phyloP scores from a whole-genome alignment of 2,113 vertebrate species.

The Phylloscopus trochilus region DNA sequence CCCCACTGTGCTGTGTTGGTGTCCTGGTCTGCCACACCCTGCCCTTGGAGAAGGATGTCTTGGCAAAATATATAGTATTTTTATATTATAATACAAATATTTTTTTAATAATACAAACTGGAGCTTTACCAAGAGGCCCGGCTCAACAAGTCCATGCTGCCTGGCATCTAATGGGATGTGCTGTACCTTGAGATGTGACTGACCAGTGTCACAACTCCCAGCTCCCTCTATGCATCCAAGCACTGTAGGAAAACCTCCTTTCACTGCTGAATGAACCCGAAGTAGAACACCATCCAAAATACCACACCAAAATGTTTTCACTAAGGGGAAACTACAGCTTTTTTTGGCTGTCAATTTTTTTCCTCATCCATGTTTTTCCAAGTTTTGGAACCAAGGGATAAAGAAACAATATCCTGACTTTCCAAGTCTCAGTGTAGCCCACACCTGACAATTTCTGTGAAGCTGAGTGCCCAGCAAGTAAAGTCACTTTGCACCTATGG shows the following conservation, averaged over 20 bases:
- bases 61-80: background rate
- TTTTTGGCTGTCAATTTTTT: background rate
- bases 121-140: background rate
- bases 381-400: background rate
- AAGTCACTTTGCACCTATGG: background rate
- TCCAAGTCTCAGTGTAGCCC: background rate
- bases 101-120: background rate
- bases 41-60: background rate
- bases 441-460: background rate
- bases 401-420: background rate
- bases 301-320: background rate
- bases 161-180: background rate
- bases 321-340: background rate
- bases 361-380: background rate
- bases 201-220: background rate
- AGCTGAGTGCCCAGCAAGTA: background rate
- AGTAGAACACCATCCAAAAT: background rate
- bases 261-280: background rate
- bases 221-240: background rate
- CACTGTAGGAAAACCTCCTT: background rate
- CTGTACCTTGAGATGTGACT: background rate
- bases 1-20: fast-evolving
- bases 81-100: no score
- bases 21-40: background rate
- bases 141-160: background rate